These are phyloP conservation scores for Melinaea marsaeus DNA, from an alignment of 2,888 invertebrate species.

Conservation along the genomic window DNA sequence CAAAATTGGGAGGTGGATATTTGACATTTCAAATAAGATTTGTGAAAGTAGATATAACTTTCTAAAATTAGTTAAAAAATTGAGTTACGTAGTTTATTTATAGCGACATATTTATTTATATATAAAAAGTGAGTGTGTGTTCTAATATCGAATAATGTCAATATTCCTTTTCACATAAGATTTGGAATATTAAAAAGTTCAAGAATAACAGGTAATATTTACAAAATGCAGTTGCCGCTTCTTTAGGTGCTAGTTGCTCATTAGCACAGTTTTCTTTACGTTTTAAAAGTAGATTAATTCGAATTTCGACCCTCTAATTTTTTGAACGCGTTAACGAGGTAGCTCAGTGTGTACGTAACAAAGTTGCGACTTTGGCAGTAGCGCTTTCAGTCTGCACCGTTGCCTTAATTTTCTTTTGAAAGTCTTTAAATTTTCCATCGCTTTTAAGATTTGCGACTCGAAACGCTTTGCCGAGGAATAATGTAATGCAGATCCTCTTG, in stretches of 20 bases:
- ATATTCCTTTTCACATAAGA: neutral
- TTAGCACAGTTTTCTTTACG: conserved; percentile 56
- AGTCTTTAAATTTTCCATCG: conserved; percentile 67
- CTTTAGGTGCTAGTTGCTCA: conserved; percentile 42
- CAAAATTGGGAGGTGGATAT: conserved; percentile 25
- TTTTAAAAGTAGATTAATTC: conserved; percentile 61
- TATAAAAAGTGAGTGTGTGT: too few species aligned
- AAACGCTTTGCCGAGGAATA: conserved; percentile 50
- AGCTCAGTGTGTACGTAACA: conserved; percentile 61
- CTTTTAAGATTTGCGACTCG: conserved; percentile 54
- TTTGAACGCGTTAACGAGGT: conserved; percentile 66
- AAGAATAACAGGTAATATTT: too few species aligned
- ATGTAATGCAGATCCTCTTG: conserved; percentile 36
- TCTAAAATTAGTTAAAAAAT: neutral
- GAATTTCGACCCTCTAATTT: conserved; percentile 59
- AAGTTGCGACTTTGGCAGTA: conserved; percentile 57
- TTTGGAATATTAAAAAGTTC: too few species aligned
- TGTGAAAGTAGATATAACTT: conserved; percentile 19
- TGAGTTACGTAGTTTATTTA: too few species aligned
- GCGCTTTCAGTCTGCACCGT: conserved; percentile 50
- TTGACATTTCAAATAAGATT: conserved; percentile 23
- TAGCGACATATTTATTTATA: too few species aligned
- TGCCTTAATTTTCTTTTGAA: conserved; percentile 68
- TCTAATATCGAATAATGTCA: too few species aligned
- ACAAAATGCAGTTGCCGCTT: neutral